Evolutionary conservation across 2,888 invertebrate species (phyloP).

Genomic region (Coremacera marginata): DNA sequence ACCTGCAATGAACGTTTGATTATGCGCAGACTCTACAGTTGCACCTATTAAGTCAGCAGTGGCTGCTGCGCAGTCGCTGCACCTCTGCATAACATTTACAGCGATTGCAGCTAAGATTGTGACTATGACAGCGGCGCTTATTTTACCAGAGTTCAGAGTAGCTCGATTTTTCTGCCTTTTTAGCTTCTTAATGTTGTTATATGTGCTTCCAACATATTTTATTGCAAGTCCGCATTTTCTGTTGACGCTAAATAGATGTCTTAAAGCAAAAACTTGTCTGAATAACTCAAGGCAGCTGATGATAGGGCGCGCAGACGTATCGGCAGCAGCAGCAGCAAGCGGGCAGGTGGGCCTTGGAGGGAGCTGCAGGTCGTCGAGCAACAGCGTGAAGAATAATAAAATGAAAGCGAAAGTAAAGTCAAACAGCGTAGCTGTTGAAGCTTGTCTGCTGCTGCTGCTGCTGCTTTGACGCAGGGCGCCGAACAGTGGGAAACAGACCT

Average conservation of each 20-base stretch:
- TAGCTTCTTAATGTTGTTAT: neutral
- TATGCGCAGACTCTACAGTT: neutral
- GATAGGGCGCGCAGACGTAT: conserved; percentile 14
- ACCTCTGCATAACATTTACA: neutral
- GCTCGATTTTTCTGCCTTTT: neutral
- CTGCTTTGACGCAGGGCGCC: neutral
- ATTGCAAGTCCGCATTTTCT: neutral
- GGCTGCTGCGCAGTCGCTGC: neutral
- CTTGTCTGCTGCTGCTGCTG: neutral
- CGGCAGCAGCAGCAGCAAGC: neutral
- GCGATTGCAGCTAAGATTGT: neutral
- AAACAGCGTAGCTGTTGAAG: conserved; percentile 30
- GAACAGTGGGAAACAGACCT: no score
- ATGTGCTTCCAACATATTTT: neutral
- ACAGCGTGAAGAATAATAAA: neutral
- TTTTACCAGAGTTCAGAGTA: neutral
- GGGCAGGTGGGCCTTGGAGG: neutral
- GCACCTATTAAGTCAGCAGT: no score
- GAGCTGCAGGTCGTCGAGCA: neutral
- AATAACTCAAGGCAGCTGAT: neutral
- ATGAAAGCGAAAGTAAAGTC: conserved; percentile 34
- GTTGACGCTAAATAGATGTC: neutral
- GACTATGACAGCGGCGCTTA: neutral
- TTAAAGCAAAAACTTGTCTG: neutral
- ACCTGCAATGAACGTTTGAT: neutral